Percentiles rank a stretch among this genome's conserved stretches.
phyloP scores from a whole-genome alignment of 2,888 invertebrate species.

The Pheosia gnoma region DNA sequence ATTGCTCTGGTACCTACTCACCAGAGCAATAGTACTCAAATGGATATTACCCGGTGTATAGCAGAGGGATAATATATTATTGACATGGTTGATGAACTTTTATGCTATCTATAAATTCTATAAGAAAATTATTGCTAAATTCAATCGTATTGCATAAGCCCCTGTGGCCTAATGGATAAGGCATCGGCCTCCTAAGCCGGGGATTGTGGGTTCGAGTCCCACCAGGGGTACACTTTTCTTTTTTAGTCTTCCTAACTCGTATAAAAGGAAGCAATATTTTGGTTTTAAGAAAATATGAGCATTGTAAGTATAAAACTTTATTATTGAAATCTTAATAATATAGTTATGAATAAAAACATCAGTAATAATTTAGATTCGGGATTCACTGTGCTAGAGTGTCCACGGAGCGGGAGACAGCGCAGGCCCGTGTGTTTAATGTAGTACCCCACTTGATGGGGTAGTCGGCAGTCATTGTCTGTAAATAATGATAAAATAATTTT shows the following conservation, averaged over 20 bases:
- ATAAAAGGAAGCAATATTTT: slow-evolving; percentile 26
- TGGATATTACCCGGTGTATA: no score
- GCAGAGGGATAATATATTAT: no score
- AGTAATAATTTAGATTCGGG: slow-evolving; percentile 9
- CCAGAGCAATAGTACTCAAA: no score
- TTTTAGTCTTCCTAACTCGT: slow-evolving; percentile 15
- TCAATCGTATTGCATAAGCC: slow-evolving; percentile 51
- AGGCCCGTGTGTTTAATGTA: slow-evolving; percentile 76
- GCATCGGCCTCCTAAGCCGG: slow-evolving; percentile 91
- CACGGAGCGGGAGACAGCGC: slow-evolving; percentile 69
- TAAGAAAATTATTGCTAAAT: slow-evolving; percentile 24
- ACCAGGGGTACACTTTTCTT: slow-evolving; percentile 84
- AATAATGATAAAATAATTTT: slow-evolving; percentile 17
- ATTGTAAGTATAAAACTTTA: slow-evolving; percentile 8
- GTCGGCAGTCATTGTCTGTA: slow-evolving; percentile 86
- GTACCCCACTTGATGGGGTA: slow-evolving; percentile 86
- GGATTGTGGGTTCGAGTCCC: slow-evolving; percentile 91
- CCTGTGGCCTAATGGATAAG: slow-evolving; percentile 91
- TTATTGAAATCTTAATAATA: slow-evolving; percentile 23
- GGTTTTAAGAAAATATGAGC: no score
- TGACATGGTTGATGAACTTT: not conserved
- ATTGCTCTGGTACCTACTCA: no score
- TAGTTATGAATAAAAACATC: slow-evolving; percentile 33
- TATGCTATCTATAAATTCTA: not conserved
- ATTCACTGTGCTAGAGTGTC: slow-evolving; percentile 39